Percentiles rank a stretch among this genome's conserved stretches.
Evolutionary conservation across 2,888 invertebrate genomes (phyloP).

Genomic region (Andrena haemorrhoa): DNA sequence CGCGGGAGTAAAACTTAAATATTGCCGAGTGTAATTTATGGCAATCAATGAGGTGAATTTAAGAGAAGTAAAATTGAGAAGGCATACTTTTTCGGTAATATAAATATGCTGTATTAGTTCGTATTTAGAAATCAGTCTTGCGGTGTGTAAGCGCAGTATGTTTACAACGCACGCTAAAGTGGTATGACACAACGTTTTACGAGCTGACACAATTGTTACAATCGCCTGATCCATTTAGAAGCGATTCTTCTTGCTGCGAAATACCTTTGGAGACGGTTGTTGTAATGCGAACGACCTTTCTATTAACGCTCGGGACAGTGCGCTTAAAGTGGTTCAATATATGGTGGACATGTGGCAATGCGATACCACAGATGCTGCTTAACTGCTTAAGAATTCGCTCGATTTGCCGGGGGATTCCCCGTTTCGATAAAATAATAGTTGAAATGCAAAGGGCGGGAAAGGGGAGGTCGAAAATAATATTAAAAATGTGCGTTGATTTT

Average conservation of each 20-base stretch:
- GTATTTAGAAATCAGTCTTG: neutral
- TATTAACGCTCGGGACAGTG: neutral
- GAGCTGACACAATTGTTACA: neutral
- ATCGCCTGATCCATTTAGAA: neutral
- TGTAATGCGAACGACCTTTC: neutral
- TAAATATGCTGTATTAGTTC: neutral
- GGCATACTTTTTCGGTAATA: too few relatives aligned
- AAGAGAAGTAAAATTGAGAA: too few relatives aligned
- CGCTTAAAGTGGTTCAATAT: neutral
- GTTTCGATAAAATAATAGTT: neutral
- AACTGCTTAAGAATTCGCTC: neutral
- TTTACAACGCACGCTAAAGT: slow-evolving; percentile 7
- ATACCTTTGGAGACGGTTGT: neutral
- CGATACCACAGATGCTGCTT: neutral
- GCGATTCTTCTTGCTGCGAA: neutral
- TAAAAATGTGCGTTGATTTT: neutral
- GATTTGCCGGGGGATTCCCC: too few relatives aligned
- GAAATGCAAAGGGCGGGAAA: neutral
- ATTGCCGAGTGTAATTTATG: too few relatives aligned
- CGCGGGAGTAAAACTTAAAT: too few relatives aligned
- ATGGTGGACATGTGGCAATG: neutral
- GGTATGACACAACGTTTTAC: neutral
- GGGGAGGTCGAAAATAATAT: neutral
- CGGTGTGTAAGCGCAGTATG: neutral
- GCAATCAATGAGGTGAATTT: too few relatives aligned